A percentile compares a stretch with the other conserved stretches of the same genome.
phyloP scores from a whole-genome alignment of 2,888 invertebrate species.

The Drosophila mayaguana region DNA sequence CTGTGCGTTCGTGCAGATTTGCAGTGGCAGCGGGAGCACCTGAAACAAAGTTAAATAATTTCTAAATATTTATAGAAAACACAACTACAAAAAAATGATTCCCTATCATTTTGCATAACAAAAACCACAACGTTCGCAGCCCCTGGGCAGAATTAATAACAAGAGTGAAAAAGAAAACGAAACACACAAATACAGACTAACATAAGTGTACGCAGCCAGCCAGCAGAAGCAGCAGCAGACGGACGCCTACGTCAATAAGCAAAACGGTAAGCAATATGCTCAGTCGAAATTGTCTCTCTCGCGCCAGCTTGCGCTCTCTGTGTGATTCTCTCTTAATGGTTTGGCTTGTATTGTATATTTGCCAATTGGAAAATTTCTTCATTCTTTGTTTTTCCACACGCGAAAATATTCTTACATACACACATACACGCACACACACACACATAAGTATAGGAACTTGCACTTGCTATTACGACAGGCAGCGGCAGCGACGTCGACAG shows the following conservation, averaged over 20 bases:
- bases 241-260: slow-evolving; percentile 76
- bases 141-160: slow-evolving; percentile 65
- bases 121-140: slow-evolving; percentile 58
- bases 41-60: slow-evolving; percentile 41
- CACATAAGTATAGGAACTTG: slow-evolving; percentile 35
- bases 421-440: slow-evolving; percentile 24
- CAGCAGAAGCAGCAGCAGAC: slow-evolving; percentile 32
- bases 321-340: slow-evolving; percentile 15
- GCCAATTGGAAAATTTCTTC: slow-evolving; percentile 77
- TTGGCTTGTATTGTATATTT: slow-evolving; percentile 39
- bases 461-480: slow-evolving; percentile 67
- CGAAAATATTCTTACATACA: slow-evolving; percentile 52
- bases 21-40: background rate
- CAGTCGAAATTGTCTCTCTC: slow-evolving; percentile 25
- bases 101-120: slow-evolving; percentile 72
- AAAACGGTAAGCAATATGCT: slow-evolving; percentile 72
- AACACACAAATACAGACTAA: slow-evolving; percentile 42
- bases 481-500: slow-evolving; percentile 27
- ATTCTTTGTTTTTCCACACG: slow-evolving; percentile 59
- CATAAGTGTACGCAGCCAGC: slow-evolving; percentile 44
- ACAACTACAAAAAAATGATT: slow-evolving; percentile 16
- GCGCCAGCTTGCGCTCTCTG: background rate
- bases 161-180: slow-evolving; percentile 50
- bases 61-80: slow-evolving; percentile 45
- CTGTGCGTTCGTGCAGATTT: background rate